Percentiles rank a stretch among this genome's conserved stretches.
Evolutionary conservation across 2,888 invertebrate species (phyloP).

Genomic region (Tanytarsus gracilentus): DNA sequence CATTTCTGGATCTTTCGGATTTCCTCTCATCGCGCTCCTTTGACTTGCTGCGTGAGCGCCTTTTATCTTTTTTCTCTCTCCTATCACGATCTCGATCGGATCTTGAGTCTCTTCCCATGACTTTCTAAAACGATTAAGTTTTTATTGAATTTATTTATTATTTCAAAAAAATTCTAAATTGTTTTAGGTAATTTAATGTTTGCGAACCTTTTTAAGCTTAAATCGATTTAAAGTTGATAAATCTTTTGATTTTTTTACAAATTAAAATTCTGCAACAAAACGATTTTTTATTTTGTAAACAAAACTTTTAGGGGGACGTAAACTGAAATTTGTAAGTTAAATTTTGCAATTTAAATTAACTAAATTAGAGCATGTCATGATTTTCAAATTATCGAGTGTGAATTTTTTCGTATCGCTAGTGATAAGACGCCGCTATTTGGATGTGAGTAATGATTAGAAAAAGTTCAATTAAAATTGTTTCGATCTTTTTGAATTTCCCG

Average conservation of each 20-base stretch:
- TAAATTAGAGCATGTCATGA: no score
- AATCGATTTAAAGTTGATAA: not conserved
- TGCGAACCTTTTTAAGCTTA: not conserved
- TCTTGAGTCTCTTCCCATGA: slow-evolving; percentile 16
- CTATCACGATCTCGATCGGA: not conserved
- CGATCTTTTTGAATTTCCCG: not conserved
- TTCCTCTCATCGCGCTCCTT: not conserved
- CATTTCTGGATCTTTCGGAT: not conserved
- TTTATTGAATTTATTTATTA: not conserved
- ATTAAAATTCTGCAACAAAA: no score
- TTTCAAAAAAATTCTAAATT: no score
- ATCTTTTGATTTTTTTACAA: not conserved
- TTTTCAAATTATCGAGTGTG: no score
- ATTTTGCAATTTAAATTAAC: no score
- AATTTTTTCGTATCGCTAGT: no score
- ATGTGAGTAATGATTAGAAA: no score
- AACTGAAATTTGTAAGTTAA: no score
- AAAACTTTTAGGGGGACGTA: no score
- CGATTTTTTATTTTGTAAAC: not conserved
- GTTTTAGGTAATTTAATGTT: no score
- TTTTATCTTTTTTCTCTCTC: not conserved
- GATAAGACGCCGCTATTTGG: no score
- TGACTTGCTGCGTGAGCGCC: slow-evolving; percentile 7
- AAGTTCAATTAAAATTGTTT: no score
- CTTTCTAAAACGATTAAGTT: not conserved